Evolutionary conservation across 2,797 vertebrate species (phyloP).

Genomic region (Ctenosaura bakeri): DNA sequence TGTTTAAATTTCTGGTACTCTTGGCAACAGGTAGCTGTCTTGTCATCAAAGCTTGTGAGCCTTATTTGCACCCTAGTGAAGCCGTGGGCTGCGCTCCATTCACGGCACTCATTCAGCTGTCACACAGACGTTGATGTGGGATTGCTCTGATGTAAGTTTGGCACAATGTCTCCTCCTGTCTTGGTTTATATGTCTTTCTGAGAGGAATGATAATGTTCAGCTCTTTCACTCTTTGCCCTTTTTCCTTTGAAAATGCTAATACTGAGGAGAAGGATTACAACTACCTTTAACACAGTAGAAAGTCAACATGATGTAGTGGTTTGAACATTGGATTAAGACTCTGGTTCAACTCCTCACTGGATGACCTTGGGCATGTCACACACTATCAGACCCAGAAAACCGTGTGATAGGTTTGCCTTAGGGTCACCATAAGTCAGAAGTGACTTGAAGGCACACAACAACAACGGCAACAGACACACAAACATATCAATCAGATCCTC

Average conservation of each 20-base stretch:
- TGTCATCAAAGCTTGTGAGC: slow-evolving; percentile 51
- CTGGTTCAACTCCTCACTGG: no score
- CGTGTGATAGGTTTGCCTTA: no score
- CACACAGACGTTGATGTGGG: slow-evolving; percentile 5
- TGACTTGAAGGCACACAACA: no score
- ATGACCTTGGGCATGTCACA: no score
- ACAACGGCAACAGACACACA: no score
- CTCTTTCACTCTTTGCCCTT: no score
- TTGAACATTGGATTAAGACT: no score
- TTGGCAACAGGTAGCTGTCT: slow-evolving; percentile 68
- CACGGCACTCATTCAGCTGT: slow-evolving; percentile 24
- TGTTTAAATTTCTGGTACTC: slow-evolving; percentile 40
- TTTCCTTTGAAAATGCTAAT: background rate
- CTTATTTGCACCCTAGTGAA: slow-evolving; percentile 50
- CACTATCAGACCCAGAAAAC: no score
- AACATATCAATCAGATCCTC: no score
- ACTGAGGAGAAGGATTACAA: background rate
- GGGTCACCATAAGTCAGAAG: no score
- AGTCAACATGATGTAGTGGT: no score
- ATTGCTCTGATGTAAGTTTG: slow-evolving; percentile 15
- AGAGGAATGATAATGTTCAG: background rate
- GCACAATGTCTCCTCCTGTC: background rate
- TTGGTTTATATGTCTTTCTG: slow-evolving; percentile 6
- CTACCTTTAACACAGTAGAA: background rate
- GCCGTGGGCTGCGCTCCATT: slow-evolving; percentile 5